Percentiles rank a stretch among this genome's conserved stretches.
Evolutionary conservation across 2,888 invertebrate genomes (phyloP).

Genomic region (Eupithecia abbreviata): DNA sequence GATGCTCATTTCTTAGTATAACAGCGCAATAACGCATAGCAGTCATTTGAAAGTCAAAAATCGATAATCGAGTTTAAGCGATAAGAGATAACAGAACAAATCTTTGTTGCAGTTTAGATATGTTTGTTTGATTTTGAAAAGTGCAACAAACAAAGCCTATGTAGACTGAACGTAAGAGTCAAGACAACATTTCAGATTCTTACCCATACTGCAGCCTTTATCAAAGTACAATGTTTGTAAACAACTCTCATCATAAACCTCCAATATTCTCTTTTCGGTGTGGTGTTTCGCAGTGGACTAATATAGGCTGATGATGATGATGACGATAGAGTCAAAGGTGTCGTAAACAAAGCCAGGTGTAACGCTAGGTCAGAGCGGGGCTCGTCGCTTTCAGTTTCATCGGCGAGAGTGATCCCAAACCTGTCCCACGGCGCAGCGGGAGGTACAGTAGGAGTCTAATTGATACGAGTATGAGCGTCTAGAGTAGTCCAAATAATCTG

Average conservation of each 20-base stretch:
- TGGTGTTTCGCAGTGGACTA: no score
- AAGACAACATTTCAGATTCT: background rate
- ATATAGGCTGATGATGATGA: no score
- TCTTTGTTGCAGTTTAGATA: no score
- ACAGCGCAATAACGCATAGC: background rate
- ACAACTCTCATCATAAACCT: no score
- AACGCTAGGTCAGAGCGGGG: conserved; percentile 35
- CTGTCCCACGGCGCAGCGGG: conserved; percentile 32
- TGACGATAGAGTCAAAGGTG: background rate
- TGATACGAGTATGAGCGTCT: no score
- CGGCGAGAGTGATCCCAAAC: conserved; percentile 55
- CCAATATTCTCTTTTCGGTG: no score
- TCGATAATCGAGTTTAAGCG: background rate
- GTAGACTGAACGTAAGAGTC: background rate
- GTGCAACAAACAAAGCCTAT: background rate
- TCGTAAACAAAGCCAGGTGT: conserved; percentile 1
- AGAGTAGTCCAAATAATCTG: no score
- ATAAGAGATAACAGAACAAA: no score
- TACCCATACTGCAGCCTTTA: no score
- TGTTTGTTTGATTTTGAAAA: background rate
- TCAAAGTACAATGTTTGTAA: no score
- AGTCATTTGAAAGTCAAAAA: background rate
- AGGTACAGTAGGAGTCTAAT: no score
- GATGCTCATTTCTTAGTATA: background rate
- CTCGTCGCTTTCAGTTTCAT: conserved; percentile 60